Percentiles rank a stretch among this genome's conserved stretches.
These are phyloP conservation scores for Sphaerophoria taeniata DNA, from an alignment of 2,888 invertebrate species.

Conservation along the genomic window DNA sequence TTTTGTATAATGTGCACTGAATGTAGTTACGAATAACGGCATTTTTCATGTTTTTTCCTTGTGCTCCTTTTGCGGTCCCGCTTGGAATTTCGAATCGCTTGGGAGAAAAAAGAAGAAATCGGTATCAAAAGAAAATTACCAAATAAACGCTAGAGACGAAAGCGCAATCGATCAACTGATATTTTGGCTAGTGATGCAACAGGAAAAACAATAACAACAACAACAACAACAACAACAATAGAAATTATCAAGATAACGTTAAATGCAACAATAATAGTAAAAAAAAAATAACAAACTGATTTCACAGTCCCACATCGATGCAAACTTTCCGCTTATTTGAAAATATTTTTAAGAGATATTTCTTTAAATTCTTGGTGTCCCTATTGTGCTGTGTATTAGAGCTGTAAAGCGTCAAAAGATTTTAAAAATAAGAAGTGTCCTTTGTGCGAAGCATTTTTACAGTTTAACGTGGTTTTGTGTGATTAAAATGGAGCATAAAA, in stretches of 20 bases:
- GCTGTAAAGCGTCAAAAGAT: too few relatives aligned
- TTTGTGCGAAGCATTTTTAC: not conserved
- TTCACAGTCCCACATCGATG: not conserved
- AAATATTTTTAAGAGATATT: too few relatives aligned
- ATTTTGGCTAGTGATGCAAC: constrained; percentile 58
- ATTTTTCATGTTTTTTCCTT: constrained; percentile 65
- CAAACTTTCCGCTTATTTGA: not conserved
- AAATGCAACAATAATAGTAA: constrained; percentile 2
- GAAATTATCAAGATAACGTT: not conserved
- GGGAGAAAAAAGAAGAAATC: constrained; percentile 39
- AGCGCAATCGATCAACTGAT: constrained; percentile 49
- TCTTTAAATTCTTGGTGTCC: too few relatives aligned
- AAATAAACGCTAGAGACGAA: constrained; percentile 34
- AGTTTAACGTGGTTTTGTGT: not conserved
- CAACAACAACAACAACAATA: constrained; percentile 7
- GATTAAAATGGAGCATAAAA: constrained; percentile 2
- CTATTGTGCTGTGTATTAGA: too few relatives aligned
- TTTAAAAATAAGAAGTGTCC: not conserved
- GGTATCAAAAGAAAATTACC: constrained; percentile 27
- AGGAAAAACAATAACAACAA: constrained; percentile 44
- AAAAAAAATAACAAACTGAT: not conserved
- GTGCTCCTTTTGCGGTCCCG: constrained; percentile 58
- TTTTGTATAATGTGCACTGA: constrained; percentile 74
- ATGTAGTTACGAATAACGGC: constrained; percentile 72
- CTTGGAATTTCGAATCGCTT: constrained; percentile 42